Base-by-base conservation (phyloP, 1,140 invertebrate genomes). In the Metaphire vulgaris region DNA sequence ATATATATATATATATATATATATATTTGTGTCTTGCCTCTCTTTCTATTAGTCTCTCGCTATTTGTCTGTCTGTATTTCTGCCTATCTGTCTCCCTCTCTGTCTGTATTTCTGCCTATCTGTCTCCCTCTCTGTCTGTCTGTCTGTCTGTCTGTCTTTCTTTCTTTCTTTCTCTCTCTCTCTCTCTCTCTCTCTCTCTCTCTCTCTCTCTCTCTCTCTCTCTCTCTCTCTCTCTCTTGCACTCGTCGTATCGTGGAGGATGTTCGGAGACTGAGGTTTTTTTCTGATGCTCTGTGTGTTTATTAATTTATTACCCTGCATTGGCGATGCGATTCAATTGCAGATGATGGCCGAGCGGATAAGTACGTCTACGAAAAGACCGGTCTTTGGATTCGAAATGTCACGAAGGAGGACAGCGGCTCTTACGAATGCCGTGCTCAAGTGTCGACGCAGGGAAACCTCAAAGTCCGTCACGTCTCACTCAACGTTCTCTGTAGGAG, bases 371-470 rank as follows among this genome's bases (percentile, higher is more conserved):
- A 56, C 2, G n/a, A 56, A 26, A 74, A 41, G n/a, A 64, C 2
- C 28, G 72, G 72, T 28, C 26, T 74, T 2, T 15, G 72, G 56
- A 28, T 74, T 1, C 29, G 28, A 14, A 2, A 41, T 12, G 72
- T 64, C n/a, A 14, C 21, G 21, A 28, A 15, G 12, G 66, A 34
- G 0, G 76, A 77, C 64, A 65, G 28, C 31, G 76, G 76, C 26
- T 33, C 29, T 32, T 77, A 77, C 41, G 72, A 77, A 66, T 77
- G 76, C 67, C 33, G 72, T 21, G 76, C 76, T 0, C 74, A 77
- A 28, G 72, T 75, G 21, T 28, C 33, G 29, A 73, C 21, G 1
- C 72, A 74, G 34, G 76, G 76, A 6, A 72, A 67, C 32, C 71
- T 77, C 28, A 75, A 77, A 41, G 66, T 69, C 29, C 33, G 41